Conservation (phyloP, 2,888 invertebrate genomes). For the Lymantria monacha region DNA sequence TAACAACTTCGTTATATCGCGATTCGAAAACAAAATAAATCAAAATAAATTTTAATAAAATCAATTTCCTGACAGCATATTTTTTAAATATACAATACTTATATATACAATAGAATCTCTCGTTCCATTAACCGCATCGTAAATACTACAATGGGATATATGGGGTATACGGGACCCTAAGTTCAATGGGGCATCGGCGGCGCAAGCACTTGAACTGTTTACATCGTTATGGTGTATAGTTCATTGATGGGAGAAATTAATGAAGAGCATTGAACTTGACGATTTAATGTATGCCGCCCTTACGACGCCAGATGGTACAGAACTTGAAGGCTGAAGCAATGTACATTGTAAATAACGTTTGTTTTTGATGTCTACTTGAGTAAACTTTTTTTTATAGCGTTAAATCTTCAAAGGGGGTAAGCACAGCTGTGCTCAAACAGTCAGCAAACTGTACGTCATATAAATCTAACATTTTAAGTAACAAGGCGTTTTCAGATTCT, state of each 20-base stretch:
- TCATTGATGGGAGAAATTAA: slow-evolving; percentile 22
- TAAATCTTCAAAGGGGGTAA: too few species aligned
- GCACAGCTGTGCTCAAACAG: too few species aligned
- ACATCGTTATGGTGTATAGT: slow-evolving; percentile 12
- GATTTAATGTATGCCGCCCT: slow-evolving; percentile 22
- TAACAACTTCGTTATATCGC: too few species aligned
- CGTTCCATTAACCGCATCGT: slow-evolving; percentile 37
- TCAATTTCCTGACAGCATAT: slow-evolving; percentile 7
- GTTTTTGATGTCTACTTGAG: background rate
- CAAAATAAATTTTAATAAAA: slow-evolving; percentile 3
- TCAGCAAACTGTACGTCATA: too few species aligned
- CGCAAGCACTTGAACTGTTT: slow-evolving; percentile 24
- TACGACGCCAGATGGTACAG: slow-evolving; percentile 27
- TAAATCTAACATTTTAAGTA: too few species aligned
- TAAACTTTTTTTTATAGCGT: too few species aligned
- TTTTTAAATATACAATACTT: background rate
- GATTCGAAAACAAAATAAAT: too few species aligned
- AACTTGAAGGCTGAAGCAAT: background rate
- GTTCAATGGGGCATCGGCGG: slow-evolving; percentile 6
- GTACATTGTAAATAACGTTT: background rate
- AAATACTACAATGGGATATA: slow-evolving; percentile 20
- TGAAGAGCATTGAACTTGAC: slow-evolving; percentile 38
- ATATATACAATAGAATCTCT: slow-evolving; percentile 17
- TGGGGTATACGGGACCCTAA: slow-evolving; percentile 6
- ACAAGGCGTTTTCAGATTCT: too few species aligned